Evolutionary conservation across 2,113 vertebrate genomes (phyloP).

Genomic region (Zosterops lateralis): DNA sequence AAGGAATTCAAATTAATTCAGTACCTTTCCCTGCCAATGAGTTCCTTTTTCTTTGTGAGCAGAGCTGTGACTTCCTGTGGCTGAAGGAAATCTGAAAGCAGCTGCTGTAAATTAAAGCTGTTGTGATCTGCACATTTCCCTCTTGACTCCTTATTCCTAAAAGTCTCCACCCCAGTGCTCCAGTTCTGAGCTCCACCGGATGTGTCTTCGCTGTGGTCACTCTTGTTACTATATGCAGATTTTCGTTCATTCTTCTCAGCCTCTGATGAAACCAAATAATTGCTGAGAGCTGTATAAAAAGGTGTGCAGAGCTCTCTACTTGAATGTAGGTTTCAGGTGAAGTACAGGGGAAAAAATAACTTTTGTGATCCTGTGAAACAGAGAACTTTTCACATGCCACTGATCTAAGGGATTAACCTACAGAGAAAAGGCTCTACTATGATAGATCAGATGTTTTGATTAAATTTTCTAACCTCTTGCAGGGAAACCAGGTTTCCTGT

Average conservation of each 20-base stretch:
- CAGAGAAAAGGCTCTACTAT: neutral
- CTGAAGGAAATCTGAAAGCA: neutral
- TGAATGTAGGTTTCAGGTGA: neutral
- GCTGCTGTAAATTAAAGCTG: neutral
- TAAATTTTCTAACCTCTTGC: neutral
- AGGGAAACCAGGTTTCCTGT: neutral
- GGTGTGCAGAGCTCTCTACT: neutral
- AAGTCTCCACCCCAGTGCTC: neutral
- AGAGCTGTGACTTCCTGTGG: neutral
- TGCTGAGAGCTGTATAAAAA: neutral
- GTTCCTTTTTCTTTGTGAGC: neutral
- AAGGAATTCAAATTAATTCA: slow-evolving; percentile 9
- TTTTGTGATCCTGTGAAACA: neutral
- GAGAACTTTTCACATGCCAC: neutral
- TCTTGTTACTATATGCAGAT: neutral
- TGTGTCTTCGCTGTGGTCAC: neutral
- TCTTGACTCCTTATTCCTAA: neutral
- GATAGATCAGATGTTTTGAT: neutral
- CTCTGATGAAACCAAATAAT: neutral
- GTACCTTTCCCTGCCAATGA: neutral
- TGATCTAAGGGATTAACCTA: neutral
- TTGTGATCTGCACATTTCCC: neutral
- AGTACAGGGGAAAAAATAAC: neutral
- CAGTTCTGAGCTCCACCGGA: neutral
- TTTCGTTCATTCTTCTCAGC: neutral